These are phyloP conservation scores for Athetis lepigone DNA, from an alignment of 2,888 invertebrate species.

Conservation along the genomic window DNA sequence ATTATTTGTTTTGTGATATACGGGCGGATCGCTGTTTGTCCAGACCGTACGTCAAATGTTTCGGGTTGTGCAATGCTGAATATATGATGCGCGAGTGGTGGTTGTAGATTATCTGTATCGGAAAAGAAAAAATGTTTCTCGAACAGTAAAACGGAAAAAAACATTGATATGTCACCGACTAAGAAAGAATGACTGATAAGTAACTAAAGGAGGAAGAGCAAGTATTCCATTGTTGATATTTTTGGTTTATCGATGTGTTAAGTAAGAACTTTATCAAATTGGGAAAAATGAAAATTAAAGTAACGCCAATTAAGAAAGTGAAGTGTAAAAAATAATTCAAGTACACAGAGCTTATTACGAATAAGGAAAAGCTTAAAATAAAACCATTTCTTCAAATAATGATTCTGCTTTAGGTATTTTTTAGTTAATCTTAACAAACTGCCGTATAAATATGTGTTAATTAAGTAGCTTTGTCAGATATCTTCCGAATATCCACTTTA, in stretches of 20 bases:
- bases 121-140: neutral
- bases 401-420: neutral
- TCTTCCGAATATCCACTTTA: slow-evolving; percentile 17
- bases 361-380: neutral
- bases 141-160: neutral
- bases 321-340: neutral
- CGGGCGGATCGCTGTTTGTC: slow-evolving; percentile 53
- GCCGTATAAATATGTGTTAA: slow-evolving; percentile 9
- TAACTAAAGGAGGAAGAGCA: too few relatives aligned
- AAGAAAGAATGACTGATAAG: neutral
- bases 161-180: neutral
- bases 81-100: slow-evolving; percentile 13
- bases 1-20: slow-evolving; percentile 67
- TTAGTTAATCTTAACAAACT: neutral
- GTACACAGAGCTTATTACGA: neutral
- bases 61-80: slow-evolving; percentile 42
- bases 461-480: slow-evolving; percentile 15
- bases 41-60: slow-evolving; percentile 58
- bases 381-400: neutral
- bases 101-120: neutral
- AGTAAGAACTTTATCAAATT: too few relatives aligned
- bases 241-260: too few relatives aligned
- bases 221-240: too few relatives aligned
- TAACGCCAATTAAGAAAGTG: neutral
- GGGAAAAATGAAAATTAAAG: neutral